Evolutionary conservation across 2,888 invertebrate species (phyloP), one percentile per base, ranked within the genome.

Genomic region (Tromatobia lineatoria): DNA sequence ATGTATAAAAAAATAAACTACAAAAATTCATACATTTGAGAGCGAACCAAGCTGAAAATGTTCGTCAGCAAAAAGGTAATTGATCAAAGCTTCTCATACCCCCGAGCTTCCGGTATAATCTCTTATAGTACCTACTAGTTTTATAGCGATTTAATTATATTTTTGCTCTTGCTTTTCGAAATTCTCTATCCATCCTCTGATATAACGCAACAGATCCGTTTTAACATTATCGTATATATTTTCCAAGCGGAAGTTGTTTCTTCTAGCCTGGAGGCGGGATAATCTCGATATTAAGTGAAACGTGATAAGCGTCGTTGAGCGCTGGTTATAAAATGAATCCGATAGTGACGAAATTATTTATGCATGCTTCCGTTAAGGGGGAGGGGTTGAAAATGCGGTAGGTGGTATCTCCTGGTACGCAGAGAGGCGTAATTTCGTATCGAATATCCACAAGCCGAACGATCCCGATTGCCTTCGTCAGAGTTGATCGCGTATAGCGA

Each of bases 401-500:
- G 83, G 83, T 77, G 83, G 76, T 69, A 77, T 80, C 61, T 34
- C 25, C 70, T 66, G 61, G 15, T 45, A 50, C 71, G 50, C 38
- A 54, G 73, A 73, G 80, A 80, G 80, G 83, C 83, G 83, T 83
- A 50, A 59, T 80, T 76, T 79, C 75, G 76, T 83, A 75, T 76
- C 83, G 61, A 77, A 61, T 61, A 66, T 23, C 61, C 64, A 47
- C n/a, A n/a, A 6, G 34, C 29, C 47, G 50, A 10, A 38, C 20
- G 20, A 15, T 38, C 42, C 13, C 34, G 64, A 38, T 79, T 64
- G 64, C 38, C 20, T 61, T 71, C 57, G 38, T 38, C 13, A 18
- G 38, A 45, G n/a, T 42, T 42, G 0, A 29, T 47, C 47, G 61
- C 23, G 45, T n/a, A 29, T 20, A 18, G 13, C 13, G 34, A 34